Conservation (phyloP, 2,113 vertebrate genomes). For the Laticauda colubrina region DNA sequence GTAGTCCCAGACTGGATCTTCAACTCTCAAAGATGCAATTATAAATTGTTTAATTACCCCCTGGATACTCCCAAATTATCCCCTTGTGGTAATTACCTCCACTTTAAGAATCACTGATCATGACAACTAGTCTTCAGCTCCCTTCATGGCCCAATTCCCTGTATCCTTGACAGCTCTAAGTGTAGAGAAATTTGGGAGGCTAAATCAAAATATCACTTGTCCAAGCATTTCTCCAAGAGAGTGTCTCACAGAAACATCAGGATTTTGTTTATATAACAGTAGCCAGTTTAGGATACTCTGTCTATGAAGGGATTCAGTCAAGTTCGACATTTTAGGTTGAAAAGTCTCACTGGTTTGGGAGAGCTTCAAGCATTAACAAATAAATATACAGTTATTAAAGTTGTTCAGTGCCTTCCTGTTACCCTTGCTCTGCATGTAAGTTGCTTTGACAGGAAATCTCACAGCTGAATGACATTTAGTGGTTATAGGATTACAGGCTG, state of each 20-base stretch:
- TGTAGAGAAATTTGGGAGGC: background rate
- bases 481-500: background rate
- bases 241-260: background rate
- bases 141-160: background rate
- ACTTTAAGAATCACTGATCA: background rate
- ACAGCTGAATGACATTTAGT: background rate
- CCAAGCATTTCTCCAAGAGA: background rate
- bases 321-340: background rate
- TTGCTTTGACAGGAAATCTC: background rate
- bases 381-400: background rate
- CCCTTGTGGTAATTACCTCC: background rate
- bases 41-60: background rate
- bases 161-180: background rate
- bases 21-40: background rate
- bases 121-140: background rate
- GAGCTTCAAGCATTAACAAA: background rate
- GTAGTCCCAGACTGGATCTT: background rate
- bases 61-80: background rate
- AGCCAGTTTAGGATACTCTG: background rate
- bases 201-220: background rate
- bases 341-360: background rate
- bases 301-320: background rate
- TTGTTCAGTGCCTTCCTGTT: background rate
- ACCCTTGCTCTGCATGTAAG: background rate
- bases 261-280: background rate